Percentiles rank a stretch among this genome's conserved stretches.
These are phyloP conservation scores for Pollenia angustigena DNA, from an alignment of 2,888 invertebrate species.

Conservation along the genomic window DNA sequence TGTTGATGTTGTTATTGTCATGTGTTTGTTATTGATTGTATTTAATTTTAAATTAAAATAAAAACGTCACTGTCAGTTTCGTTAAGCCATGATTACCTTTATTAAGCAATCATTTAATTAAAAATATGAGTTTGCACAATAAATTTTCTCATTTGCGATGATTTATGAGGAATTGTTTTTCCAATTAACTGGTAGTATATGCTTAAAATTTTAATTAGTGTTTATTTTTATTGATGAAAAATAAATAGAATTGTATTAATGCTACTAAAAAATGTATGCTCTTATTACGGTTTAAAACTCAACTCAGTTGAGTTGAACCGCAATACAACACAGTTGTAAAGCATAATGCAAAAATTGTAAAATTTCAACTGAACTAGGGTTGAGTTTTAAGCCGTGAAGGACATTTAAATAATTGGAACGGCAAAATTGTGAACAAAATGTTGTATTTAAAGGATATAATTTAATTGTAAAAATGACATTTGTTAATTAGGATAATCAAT, in stretches of 20 bases:
- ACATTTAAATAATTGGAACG: no score
- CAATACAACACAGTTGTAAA: no score
- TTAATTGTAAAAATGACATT: no score
- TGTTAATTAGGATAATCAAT: no score
- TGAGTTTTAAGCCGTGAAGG: no score
- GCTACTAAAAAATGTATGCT: no score
- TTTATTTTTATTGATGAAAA: neutral
- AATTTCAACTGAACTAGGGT: no score
- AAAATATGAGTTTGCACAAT: conserved; percentile 37
- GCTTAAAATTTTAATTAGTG: conserved; percentile 55
- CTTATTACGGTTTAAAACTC: no score
- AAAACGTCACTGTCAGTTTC: conserved; percentile 66
- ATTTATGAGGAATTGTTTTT: conserved; percentile 35
- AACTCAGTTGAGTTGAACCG: no score
- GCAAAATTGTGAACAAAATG: no score
- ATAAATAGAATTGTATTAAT: neutral
- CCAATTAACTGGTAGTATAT: neutral
- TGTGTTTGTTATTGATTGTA: conserved; percentile 54
- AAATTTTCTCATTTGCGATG: conserved; percentile 16
- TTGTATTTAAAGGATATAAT: no score
- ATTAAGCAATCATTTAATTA: conserved; percentile 50
- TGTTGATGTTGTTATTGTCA: conserved; percentile 25
- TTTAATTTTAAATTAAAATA: conserved; percentile 66
- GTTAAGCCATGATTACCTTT: conserved; percentile 35
- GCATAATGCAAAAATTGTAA: no score